Evolutionary conservation across 2,797 vertebrate species (phyloP), one percentile per base, ranked within the genome.

Genomic region (Sebastolobus altivelis): DNA sequence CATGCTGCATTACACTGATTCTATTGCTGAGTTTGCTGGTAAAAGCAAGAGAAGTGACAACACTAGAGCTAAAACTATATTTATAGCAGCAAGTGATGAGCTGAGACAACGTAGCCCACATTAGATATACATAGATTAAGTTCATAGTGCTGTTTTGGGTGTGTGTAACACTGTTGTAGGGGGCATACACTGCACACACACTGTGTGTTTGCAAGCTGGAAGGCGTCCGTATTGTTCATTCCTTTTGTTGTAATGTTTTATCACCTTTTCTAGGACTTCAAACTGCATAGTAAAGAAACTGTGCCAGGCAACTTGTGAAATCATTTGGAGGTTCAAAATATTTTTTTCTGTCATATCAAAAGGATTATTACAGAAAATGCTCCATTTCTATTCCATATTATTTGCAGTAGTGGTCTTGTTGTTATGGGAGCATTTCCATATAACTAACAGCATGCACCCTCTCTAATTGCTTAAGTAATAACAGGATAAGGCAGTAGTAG

Each of bases 211-310:
- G 4, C 13, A 38, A 54, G 56, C 46, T 43, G 11, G 9, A 63
- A 52, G 6, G 6, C 18, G 3, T 54, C 35, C 4, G 3, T 56
- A 27, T 55, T 40, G 9, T n/a, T 78, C 27, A 13, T 54, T 62
- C 33, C 7, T 40, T 62, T 56, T 74, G 70, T 67, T 60, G 54
- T 6, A 12, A 46, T 59, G 43, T 72, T 66, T 43, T 25, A 25
- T 54, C 22, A 40, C 25, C 5, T 43, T 40, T 61, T 43, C 5
- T 5, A 16, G 1, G 8, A 55, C 27, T 68, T 77, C 4, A 29
- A 62, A 67, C 11, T 7, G 55, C n/a, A 37, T 54, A 20, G 31
- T 31, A 18, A 60, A 79, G 54, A 80, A 55, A 61, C 22, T 16
- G n/a, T 22, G 18, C 20, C 29, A 18, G 33, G 6, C 43, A 14